Conservation (phyloP, 2,888 invertebrate genomes). For the Nomada fucata region DNA sequence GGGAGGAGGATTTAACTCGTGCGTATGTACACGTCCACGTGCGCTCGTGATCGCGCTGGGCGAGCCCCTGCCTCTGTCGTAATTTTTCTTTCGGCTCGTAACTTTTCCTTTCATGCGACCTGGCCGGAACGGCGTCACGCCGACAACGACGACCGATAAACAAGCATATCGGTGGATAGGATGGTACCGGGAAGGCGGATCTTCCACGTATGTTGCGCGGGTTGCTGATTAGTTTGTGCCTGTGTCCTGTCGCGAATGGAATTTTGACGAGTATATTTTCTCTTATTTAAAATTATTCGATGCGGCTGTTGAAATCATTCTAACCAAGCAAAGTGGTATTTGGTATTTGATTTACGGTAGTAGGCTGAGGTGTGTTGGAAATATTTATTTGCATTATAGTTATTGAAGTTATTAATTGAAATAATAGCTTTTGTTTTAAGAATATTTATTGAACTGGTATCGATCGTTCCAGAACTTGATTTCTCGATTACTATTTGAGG, state of each 20-base stretch:
- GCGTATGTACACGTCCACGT: conserved; percentile 36
- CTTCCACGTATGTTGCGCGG: background rate
- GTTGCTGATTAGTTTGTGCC: background rate
- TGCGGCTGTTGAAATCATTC: too few relatives aligned
- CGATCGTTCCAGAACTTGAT: too few relatives aligned
- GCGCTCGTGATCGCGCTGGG: conserved; percentile 54
- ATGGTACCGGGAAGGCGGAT: background rate
- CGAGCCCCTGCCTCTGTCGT: conserved; percentile 45
- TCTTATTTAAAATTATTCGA: background rate
- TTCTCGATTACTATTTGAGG: too few relatives aligned
- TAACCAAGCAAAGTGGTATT: too few relatives aligned
- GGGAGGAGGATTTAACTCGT: conserved; percentile 41
- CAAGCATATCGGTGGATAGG: conserved; percentile 1
- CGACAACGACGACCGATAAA: conserved; percentile 53
- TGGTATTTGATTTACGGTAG: too few relatives aligned
- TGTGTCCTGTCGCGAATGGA: background rate
- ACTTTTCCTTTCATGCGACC: conserved; percentile 54
- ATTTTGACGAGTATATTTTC: background rate
- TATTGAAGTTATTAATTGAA: too few relatives aligned
- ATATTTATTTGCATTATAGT: too few relatives aligned
- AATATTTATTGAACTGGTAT: too few relatives aligned
- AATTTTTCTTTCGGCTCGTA: conserved; percentile 61
- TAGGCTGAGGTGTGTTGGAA: too few relatives aligned
- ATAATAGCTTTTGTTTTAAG: too few relatives aligned
- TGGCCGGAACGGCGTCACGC: conserved; percentile 48